Evolutionary conservation across 2,797 vertebrate genomes (phyloP).

Genomic region (Poecilia wingei): DNA sequence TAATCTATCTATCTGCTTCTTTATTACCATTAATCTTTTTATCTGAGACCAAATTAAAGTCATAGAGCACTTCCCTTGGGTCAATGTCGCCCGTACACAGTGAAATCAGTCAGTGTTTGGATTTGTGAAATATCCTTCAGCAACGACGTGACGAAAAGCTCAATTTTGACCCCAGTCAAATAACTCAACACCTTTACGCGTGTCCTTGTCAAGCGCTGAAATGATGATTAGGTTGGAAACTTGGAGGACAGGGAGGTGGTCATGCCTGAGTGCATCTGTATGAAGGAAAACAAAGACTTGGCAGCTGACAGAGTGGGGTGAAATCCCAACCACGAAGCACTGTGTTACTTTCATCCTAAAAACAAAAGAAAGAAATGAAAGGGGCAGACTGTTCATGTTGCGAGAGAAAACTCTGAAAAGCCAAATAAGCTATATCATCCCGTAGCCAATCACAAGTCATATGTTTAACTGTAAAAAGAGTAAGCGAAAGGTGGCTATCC

Average conservation of each 20-base stretch:
- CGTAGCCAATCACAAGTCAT: neutral
- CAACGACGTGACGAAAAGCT: slow-evolving; percentile 65
- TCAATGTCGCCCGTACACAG: slow-evolving; percentile 39
- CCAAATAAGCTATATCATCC: neutral
- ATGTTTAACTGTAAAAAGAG: neutral
- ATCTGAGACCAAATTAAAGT: slow-evolving; percentile 31
- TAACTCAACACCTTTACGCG: slow-evolving; percentile 71
- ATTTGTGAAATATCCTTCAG: slow-evolving; percentile 75
- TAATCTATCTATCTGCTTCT: slow-evolving; percentile 33
- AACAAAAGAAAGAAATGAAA: neutral
- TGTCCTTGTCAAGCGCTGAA: slow-evolving; percentile 73
- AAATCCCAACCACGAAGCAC: slow-evolving; percentile 14
- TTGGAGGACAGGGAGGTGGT: slow-evolving; percentile 59
- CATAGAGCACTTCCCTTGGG: slow-evolving; percentile 32
- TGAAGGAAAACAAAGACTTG: slow-evolving; percentile 56
- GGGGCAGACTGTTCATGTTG: neutral
- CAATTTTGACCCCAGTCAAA: slow-evolving; percentile 59
- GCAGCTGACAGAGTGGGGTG: slow-evolving; percentile 34
- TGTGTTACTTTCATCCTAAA: neutral
- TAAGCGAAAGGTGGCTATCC: neutral
- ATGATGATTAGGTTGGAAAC: slow-evolving; percentile 69
- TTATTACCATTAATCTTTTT: slow-evolving; percentile 12
- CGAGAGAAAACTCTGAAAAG: neutral
- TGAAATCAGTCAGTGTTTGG: slow-evolving; percentile 49
- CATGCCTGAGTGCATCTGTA: slow-evolving; percentile 44